phyloP scores from a whole-genome alignment of 2,113 vertebrate genomes.

The Echinops telfairi region DNA sequence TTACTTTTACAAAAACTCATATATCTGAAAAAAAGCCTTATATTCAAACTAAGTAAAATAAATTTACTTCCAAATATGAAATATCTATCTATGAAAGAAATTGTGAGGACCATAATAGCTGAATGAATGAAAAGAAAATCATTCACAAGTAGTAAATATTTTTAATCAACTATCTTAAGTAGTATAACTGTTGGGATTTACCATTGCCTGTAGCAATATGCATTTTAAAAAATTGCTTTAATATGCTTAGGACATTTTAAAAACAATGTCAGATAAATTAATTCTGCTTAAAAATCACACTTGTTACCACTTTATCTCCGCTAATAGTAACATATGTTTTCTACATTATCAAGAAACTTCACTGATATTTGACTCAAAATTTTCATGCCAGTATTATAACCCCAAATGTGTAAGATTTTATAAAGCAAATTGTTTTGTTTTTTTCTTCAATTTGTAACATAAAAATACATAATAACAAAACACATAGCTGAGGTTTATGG shows the following conservation, averaged over 20 bases:
- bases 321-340: not conserved
- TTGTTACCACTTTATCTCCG: not conserved
- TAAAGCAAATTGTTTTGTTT: not conserved
- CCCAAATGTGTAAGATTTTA: not conserved
- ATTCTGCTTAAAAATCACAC: conserved; percentile 28
- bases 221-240: not conserved
- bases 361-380: not conserved
- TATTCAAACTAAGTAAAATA: too few species aligned
- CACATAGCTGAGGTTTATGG: conserved; percentile 9
- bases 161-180: not conserved
- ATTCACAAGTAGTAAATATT: conserved; percentile 15
- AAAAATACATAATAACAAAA: not conserved
- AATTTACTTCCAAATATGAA: conserved; percentile 7
- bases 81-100: not conserved
- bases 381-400: not conserved
- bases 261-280: not conserved
- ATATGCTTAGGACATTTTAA: not conserved
- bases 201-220: not conserved
- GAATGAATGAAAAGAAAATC: not conserved
- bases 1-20: too few species aligned
- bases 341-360: not conserved
- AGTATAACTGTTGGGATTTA: not conserved
- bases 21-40: too few species aligned
- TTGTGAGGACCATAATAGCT: not conserved
- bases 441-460: not conserved